phyloP scores from a whole-genome alignment of 2,888 invertebrate genomes.

The Carterocephalus palaemon region DNA sequence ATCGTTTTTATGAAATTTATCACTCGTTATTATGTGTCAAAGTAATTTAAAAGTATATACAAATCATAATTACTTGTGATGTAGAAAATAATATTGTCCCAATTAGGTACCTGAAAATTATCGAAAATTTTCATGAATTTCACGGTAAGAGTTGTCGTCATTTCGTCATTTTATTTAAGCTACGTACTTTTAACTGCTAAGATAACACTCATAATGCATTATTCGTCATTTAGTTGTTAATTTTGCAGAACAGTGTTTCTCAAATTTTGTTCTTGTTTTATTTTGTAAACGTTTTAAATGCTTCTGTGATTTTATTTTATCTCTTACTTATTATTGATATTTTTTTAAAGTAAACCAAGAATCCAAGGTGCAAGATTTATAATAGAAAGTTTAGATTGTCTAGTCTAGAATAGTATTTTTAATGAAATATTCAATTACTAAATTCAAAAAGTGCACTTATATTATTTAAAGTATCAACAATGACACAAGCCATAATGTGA shows the following conservation, averaged over 20 bases:
- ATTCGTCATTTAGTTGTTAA: constrained; percentile 37
- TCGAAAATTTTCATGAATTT: constrained; percentile 44
- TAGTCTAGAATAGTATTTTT: constrained; percentile 68
- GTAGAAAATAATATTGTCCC: constrained; percentile 50
- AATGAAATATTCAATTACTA: constrained; percentile 56
- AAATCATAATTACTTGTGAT: constrained; percentile 17
- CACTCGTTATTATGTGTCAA: constrained; percentile 38
- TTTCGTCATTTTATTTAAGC: constrained; percentile 36
- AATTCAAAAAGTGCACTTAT: constrained; percentile 76
- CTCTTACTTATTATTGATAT: constrained; percentile 17
- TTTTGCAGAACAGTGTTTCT: constrained; percentile 73
- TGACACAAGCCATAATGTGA: constrained; percentile 73
- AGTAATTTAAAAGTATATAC: constrained; percentile 29
- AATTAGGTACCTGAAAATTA: constrained; percentile 70
- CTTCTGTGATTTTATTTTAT: constrained; percentile 61
- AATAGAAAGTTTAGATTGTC: constrained; percentile 44
- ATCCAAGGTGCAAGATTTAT: constrained; percentile 24
- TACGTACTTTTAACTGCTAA: constrained; percentile 32
- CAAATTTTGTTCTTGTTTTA: constrained; percentile 59
- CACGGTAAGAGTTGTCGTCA: constrained; percentile 30
- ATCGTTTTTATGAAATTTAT: constrained; percentile 27
- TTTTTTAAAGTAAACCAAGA: constrained; percentile 24
- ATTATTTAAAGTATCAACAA: constrained; percentile 67
- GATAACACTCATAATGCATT: constrained; percentile 33
- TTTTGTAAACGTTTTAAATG: constrained; percentile 47